phyloP scores from a whole-genome alignment of 2,113 vertebrate species.

The Pelmatolapia mariae region DNA sequence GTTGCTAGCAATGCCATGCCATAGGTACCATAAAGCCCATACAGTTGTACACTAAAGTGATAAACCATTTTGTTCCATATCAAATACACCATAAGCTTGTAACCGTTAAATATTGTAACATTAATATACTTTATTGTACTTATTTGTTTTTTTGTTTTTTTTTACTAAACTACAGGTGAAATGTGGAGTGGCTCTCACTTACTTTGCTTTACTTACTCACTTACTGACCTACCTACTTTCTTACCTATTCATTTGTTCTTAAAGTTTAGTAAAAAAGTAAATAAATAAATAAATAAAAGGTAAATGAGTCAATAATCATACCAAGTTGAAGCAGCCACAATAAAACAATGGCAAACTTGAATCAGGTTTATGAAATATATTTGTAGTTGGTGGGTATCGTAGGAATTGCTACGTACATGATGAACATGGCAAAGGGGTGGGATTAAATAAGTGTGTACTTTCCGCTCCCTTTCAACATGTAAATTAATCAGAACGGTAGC shows the following conservation, averaged over 20 bases:
- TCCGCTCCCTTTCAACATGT: no score
- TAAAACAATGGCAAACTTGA: background rate
- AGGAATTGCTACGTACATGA: background rate
- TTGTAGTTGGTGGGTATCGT: background rate
- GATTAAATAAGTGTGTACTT: no score
- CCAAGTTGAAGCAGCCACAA: background rate
- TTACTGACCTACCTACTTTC: no score
- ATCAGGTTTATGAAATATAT: background rate
- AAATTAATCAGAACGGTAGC: no score
- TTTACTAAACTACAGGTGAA: no score
- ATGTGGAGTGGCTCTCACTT: no score
- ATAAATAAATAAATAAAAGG: background rate
- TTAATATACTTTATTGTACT: background rate
- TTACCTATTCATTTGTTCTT: background rate
- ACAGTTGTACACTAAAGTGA: background rate
- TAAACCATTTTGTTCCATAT: background rate
- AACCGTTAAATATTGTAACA: background rate
- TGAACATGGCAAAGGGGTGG: no score
- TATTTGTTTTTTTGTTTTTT: accelerated
- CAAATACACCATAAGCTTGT: background rate
- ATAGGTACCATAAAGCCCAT: background rate
- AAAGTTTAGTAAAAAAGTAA: background rate
- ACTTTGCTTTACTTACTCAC: no score
- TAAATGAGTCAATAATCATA: background rate
- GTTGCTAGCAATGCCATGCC: background rate